These are phyloP conservation scores for Drosophila athabasca DNA, from an alignment of 1,140 invertebrate genomes.

Conservation along the genomic window DNA sequence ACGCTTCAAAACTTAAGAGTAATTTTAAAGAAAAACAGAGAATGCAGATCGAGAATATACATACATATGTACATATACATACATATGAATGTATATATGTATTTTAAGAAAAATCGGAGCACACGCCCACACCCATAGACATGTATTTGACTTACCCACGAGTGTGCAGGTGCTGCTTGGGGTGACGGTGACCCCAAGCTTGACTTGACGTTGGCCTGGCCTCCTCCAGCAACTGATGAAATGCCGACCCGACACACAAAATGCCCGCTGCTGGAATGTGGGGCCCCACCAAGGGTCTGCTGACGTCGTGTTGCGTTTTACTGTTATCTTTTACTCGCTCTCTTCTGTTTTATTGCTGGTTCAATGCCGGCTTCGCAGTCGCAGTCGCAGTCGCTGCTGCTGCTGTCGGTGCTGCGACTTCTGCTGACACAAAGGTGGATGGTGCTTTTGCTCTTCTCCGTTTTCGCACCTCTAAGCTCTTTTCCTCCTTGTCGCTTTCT, in stretches of 20 bases:
- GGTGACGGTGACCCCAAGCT: conserved; percentile 27
- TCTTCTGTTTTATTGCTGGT: conserved; percentile 21
- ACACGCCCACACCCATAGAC: too few relatives aligned
- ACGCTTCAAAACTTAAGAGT: too few relatives aligned
- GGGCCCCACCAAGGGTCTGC: conserved; percentile 35
- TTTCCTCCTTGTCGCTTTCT: conserved; percentile 34
- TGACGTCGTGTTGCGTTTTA: conserved; percentile 46
- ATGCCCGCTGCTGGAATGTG: conserved; percentile 33
- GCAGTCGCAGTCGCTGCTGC: not conserved
- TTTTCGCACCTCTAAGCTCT: conserved; percentile 33
- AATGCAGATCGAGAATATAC: too few relatives aligned
- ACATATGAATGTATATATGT: too few relatives aligned
- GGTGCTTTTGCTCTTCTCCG: conserved; percentile 39
- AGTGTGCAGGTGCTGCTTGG: too few relatives aligned
- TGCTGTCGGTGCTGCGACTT: conserved; percentile 8
- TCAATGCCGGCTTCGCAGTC: conserved; percentile 28
- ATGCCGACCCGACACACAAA: too few relatives aligned
- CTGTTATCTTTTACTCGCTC: conserved; percentile 9
- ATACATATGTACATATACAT: too few relatives aligned
- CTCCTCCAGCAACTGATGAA: conserved; percentile 30
- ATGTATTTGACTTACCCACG: too few relatives aligned
- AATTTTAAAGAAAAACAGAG: too few relatives aligned
- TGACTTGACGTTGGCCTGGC: conserved; percentile 28
- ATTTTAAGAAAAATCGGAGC: too few relatives aligned
- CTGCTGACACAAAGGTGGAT: conserved; percentile 40